Percentiles rank a stretch among this genome's conserved stretches.
Conservation (phyloP, 2,113 vertebrate species). For the Brachyistius frenatus region DNA sequence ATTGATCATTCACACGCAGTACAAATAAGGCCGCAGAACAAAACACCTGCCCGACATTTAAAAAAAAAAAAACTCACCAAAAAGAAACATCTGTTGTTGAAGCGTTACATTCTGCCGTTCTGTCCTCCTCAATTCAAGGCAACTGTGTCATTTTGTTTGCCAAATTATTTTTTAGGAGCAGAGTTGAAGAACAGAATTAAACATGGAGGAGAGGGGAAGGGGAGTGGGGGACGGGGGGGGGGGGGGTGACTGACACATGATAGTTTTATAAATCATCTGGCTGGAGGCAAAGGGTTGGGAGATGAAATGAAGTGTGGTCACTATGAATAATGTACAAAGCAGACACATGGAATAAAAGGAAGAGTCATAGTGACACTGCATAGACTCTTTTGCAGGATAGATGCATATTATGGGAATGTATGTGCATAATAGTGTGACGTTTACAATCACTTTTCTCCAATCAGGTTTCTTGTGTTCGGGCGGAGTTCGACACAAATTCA, state of each 20-base stretch:
- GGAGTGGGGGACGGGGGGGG: background rate
- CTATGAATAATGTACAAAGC: conserved; percentile 68
- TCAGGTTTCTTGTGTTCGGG: background rate
- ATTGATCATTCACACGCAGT: conserved; percentile 61
- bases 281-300: conserved; percentile 41
- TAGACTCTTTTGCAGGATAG: background rate
- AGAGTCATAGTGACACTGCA: background rate
- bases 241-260: conserved; percentile 37
- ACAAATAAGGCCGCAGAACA: conserved; percentile 32
- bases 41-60: conserved; percentile 41
- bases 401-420: background rate
- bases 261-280: conserved; percentile 65
- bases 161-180: conserved; percentile 11
- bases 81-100: background rate
- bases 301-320: conserved; percentile 59
- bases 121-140: conserved; percentile 12
- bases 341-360: conserved; percentile 27
- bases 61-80: background rate
- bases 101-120: background rate
- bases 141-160: background rate
- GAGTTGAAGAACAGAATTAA: conserved; percentile 20
- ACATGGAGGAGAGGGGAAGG: background rate
- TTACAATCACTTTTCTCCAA: background rate
- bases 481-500: background rate
- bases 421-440: background rate